These are phyloP conservation scores for Hemiprocne comata DNA, from an alignment of 2,113 vertebrate genomes.

Conservation along the genomic window DNA sequence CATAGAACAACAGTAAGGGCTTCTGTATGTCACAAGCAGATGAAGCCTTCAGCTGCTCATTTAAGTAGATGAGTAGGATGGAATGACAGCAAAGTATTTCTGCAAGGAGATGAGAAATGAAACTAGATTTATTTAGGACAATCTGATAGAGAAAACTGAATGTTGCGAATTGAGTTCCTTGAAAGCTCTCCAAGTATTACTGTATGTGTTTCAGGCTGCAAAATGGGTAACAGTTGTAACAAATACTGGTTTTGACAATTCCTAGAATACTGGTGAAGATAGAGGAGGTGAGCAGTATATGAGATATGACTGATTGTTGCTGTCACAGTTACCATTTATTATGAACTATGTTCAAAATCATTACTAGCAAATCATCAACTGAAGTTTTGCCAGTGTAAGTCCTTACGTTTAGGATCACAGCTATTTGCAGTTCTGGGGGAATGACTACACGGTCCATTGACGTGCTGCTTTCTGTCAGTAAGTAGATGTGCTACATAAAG, in stretches of 20 bases:
- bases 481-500: neutral
- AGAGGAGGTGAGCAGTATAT: constrained; percentile 54
- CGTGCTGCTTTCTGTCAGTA: neutral
- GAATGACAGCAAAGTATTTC: constrained; percentile 21
- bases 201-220: constrained; percentile 25
- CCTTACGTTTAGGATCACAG: neutral
- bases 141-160: constrained; percentile 70
- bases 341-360: neutral
- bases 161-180: constrained; percentile 53
- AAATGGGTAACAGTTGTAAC: constrained; percentile 27
- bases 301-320: constrained; percentile 32
- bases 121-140: constrained; percentile 68
- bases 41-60: constrained; percentile 11
- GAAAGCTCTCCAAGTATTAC: constrained; percentile 44
- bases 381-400: neutral
- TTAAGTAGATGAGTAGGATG: constrained; percentile 25
- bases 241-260: constrained; percentile 53
- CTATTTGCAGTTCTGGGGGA: neutral
- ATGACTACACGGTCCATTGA: neutral
- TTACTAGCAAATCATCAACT: neutral
- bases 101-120: neutral
- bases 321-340: neutral
- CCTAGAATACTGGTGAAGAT: constrained; percentile 34
- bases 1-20: neutral
- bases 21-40: neutral